phyloP scores from a whole-genome alignment of 2,888 invertebrate species.

The Sepioteuthis lessoniana region DNA sequence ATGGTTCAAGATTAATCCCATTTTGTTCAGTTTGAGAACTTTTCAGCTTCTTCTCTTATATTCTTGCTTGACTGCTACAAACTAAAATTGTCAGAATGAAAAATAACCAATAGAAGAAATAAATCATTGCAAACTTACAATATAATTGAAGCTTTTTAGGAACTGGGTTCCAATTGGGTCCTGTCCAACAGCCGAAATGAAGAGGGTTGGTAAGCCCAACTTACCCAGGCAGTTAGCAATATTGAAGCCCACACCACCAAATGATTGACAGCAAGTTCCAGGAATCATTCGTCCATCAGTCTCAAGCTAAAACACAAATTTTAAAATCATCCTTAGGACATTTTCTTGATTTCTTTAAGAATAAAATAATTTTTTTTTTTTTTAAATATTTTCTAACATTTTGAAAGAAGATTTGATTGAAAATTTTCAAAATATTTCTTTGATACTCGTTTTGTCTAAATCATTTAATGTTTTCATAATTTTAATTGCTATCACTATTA shows the following conservation, averaged over 20 bases:
- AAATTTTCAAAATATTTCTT: neutral
- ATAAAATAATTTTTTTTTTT: neutral
- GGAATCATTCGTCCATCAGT: conserved; percentile 70
- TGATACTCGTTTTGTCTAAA: no score
- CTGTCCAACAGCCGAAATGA: conserved; percentile 86
- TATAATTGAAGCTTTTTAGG: conserved; percentile 66
- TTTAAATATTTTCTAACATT: neutral
- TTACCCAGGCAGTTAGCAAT: conserved; percentile 89
- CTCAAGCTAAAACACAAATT: conserved; percentile 55
- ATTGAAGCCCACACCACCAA: conserved; percentile 94
- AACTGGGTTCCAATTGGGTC: conserved; percentile 78
- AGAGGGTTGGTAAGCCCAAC: conserved; percentile 79
- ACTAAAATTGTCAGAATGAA: neutral
- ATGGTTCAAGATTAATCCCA: no score
- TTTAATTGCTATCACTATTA: neutral
- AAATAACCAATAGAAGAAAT: neutral
- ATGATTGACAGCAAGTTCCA: conserved; percentile 67
- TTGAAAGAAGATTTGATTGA: neutral
- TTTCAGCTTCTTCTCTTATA: no score
- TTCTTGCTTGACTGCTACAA: neutral
- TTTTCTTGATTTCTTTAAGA: neutral
- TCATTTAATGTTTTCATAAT: neutral
- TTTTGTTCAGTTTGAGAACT: no score
- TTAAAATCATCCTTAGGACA: neutral
- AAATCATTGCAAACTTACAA: conserved; percentile 67